A percentile compares a stretch with the other conserved stretches of the same genome.
phyloP scores from a whole-genome alignment of 2,888 invertebrate species.

The Cephonodes hylas region DNA sequence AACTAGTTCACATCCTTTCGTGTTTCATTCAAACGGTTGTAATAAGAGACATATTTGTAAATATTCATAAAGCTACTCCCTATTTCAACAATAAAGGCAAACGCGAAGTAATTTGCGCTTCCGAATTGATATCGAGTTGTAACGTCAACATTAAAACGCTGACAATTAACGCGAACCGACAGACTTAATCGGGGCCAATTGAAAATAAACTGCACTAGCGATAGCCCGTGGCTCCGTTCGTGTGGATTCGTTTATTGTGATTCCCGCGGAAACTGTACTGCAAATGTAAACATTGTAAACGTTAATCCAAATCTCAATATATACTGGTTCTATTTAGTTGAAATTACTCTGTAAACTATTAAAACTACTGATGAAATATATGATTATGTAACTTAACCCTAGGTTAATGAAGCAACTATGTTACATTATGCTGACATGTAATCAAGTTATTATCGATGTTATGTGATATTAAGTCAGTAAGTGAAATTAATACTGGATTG shows the following conservation, averaged over 20 bases:
- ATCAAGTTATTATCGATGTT: too few relatives aligned
- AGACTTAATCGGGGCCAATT: conserved; percentile 2
- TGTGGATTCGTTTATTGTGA: background rate
- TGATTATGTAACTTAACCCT: background rate
- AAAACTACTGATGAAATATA: background rate
- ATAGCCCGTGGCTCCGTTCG: background rate
- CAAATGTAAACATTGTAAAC: background rate
- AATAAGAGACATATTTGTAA: too few relatives aligned
- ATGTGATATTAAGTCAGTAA: too few relatives aligned
- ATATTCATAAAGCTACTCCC: background rate
- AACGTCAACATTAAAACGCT: background rate
- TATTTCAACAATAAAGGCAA: background rate
- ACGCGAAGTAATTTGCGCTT: background rate
- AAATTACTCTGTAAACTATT: background rate
- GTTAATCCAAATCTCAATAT: background rate
- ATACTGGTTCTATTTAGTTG: background rate
- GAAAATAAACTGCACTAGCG: conserved; percentile 1
- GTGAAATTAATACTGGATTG: too few relatives aligned
- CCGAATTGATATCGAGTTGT: background rate
- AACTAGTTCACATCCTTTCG: too few relatives aligned
- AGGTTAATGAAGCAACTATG: background rate
- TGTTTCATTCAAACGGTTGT: too few relatives aligned
- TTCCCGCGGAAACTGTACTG: conserved; percentile 15
- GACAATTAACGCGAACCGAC: background rate
- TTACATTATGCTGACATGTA: too few relatives aligned